Evolutionary conservation across 1,140 invertebrate genomes (phyloP).

Genomic region (Kradibia gibbosae): DNA sequence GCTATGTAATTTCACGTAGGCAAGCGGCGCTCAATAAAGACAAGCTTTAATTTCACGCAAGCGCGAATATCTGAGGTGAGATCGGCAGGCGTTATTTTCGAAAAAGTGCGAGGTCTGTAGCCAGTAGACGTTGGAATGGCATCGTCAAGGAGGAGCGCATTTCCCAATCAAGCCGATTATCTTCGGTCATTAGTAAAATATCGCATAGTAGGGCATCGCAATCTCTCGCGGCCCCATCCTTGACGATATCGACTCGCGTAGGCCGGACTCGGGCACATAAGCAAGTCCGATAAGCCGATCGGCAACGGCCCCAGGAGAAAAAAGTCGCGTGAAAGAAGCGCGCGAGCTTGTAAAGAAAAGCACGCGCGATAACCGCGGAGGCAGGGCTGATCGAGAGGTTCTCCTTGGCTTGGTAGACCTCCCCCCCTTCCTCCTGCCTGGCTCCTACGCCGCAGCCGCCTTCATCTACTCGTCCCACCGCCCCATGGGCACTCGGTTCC

Average conservation of each 20-base stretch:
- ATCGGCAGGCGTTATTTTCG: not conserved
- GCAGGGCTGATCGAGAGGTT: conserved; percentile 23
- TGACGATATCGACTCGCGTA: not conserved
- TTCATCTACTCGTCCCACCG: not conserved
- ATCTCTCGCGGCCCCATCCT: not conserved
- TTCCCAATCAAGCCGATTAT: too few relatives aligned
- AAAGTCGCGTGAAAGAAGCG: not conserved
- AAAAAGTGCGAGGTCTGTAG: too few relatives aligned
- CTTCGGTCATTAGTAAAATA: too few relatives aligned
- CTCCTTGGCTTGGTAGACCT: conserved; percentile 29
- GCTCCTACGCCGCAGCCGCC: not conserved
- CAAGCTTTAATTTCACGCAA: not conserved
- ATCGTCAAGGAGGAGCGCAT: too few relatives aligned
- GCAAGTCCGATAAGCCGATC: not conserved
- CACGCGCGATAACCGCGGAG: not conserved
- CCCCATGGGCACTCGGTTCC: not conserved
- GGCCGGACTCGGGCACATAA: not conserved
- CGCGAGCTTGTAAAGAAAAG: conserved; percentile 19
- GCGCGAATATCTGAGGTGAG: too few relatives aligned
- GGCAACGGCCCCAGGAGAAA: not conserved
- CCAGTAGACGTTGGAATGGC: too few relatives aligned
- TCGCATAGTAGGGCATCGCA: not conserved
- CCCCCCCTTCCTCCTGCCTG: not conserved
- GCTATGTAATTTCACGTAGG: not conserved
- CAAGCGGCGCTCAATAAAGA: not conserved